Percentiles rank a stretch among this genome's conserved stretches.
phyloP scores from a whole-genome alignment of 2,797 vertebrate species.

The Platalea minor region DNA sequence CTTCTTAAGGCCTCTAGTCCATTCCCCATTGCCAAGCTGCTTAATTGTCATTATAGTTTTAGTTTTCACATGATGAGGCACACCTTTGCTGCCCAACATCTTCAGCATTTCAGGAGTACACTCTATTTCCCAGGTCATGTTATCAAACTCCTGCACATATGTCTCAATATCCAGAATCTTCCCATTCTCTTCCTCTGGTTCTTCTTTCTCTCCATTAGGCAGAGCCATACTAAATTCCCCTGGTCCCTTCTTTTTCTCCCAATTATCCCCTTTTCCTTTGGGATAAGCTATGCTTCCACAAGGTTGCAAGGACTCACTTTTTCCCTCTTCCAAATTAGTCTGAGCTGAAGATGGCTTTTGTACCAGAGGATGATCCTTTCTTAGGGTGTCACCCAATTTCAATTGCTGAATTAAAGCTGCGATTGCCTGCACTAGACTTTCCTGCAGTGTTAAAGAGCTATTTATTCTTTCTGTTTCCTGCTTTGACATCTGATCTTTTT shows the following conservation, averaged over 20 bases:
- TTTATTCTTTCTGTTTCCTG: not conserved
- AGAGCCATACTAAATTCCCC: not conserved
- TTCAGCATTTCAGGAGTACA: slow-evolving; percentile 79
- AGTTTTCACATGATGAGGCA: slow-evolving; percentile 73
- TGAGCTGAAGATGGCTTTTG: not conserved
- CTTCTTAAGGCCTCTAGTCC: slow-evolving; percentile 76
- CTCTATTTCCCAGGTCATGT: slow-evolving; percentile 84
- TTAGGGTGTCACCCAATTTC: not conserved
- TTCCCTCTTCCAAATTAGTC: not conserved
- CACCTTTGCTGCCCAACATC: slow-evolving; percentile 73
- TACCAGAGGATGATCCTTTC: slow-evolving; percentile 1
- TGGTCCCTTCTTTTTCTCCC: not conserved
- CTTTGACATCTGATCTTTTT: not conserved
- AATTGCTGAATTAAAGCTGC: slow-evolving; percentile 69
- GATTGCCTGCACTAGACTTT: slow-evolving; percentile 70
- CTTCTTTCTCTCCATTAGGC: not conserved
- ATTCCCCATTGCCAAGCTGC: slow-evolving; percentile 79
- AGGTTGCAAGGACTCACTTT: not conserved
- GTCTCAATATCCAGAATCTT: slow-evolving; percentile 43
- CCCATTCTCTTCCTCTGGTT: slow-evolving; percentile 6
- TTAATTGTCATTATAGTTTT: slow-evolving; percentile 76
- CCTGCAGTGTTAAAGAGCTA: slow-evolving; percentile 58
- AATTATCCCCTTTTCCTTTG: not conserved
- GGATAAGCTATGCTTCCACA: not conserved
- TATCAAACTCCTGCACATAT: slow-evolving; percentile 76